Conservation (phyloP, 1,140 invertebrate genomes). For the Trissolcus basalis region DNA sequence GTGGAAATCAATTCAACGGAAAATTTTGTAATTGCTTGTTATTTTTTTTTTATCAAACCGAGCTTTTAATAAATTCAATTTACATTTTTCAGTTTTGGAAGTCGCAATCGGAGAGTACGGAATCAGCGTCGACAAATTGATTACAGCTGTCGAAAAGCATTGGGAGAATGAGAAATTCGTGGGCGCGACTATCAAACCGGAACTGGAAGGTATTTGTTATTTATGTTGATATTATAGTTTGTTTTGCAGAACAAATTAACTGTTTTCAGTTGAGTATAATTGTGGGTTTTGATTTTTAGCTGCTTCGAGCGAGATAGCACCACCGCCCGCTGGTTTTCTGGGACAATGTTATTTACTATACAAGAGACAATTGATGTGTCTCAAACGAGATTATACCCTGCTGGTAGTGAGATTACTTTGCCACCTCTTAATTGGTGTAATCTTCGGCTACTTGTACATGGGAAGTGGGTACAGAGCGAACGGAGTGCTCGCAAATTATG, state of each 20-base stretch:
- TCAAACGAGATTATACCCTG: conserved; percentile 78
- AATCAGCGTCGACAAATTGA: conserved; percentile 79
- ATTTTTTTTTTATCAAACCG: not conserved
- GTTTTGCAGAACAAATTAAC: not conserved
- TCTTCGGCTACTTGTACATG: conserved; percentile 93
- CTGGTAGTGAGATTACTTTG: conserved; percentile 85
- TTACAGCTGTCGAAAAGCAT: conserved; percentile 78
- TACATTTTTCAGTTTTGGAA: conserved; percentile 84
- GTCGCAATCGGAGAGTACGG: conserved; percentile 85
- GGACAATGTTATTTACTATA: conserved; percentile 73
- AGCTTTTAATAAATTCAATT: conserved; percentile 11
- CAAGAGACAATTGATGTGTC: conserved; percentile 70
- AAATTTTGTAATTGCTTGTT: conserved; percentile 7
- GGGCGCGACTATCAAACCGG: conserved; percentile 52
- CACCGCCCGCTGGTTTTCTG: conserved; percentile 68
- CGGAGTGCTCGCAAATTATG: conserved; percentile 91
- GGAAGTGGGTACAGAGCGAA: conserved; percentile 90
- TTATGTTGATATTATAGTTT: too few species aligned
- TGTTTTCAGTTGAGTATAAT: not conserved
- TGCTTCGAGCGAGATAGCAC: conserved; percentile 53
- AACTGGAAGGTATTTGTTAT: conserved; percentile 48
- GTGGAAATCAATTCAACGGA: conserved; percentile 31
- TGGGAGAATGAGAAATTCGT: conserved; percentile 69
- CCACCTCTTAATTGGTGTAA: conserved; percentile 87
- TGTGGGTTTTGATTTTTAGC: conserved; percentile 25